Conservation (phyloP, 2,113 vertebrate genomes). For the Peucedramus taeniatus region DNA sequence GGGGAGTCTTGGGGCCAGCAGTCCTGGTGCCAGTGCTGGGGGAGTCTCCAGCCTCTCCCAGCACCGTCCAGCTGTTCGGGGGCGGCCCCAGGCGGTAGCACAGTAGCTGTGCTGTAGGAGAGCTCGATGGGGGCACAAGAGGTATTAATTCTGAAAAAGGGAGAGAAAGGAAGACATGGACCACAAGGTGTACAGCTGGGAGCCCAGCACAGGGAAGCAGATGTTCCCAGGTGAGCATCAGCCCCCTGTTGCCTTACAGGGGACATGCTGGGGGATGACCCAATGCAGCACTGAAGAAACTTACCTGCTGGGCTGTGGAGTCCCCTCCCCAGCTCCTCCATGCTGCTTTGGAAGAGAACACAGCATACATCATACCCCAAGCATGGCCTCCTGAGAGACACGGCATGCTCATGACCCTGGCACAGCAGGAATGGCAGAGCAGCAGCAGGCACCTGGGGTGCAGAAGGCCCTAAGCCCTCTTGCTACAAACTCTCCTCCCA, state of each 20-base stretch:
- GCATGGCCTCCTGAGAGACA: background rate
- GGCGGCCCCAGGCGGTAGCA: background rate
- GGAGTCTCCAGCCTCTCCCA: background rate
- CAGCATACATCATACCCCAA: background rate
- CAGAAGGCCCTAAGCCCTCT: background rate
- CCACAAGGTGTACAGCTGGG: accelerated
- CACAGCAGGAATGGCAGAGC: accelerated
- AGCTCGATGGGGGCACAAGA: background rate
- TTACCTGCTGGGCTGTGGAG: background rate
- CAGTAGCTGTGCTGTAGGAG: background rate
- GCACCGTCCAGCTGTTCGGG: background rate
- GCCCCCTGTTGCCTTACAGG: background rate
- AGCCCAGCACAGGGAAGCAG: background rate
- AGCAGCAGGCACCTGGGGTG: background rate
- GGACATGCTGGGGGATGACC: background rate
- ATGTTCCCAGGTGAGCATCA: background rate
- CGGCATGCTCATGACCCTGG: background rate
- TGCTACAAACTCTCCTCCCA: background rate
- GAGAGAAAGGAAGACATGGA: background rate
- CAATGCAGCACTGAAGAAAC: background rate
- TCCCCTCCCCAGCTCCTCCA: background rate
- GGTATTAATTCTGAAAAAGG: background rate
- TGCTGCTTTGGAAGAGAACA: conserved; percentile 41
- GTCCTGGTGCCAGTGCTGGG: background rate
- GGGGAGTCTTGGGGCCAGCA: background rate